These are phyloP conservation scores for Grus americana DNA, from an alignment of 2,113 vertebrate genomes.

Conservation along the genomic window DNA sequence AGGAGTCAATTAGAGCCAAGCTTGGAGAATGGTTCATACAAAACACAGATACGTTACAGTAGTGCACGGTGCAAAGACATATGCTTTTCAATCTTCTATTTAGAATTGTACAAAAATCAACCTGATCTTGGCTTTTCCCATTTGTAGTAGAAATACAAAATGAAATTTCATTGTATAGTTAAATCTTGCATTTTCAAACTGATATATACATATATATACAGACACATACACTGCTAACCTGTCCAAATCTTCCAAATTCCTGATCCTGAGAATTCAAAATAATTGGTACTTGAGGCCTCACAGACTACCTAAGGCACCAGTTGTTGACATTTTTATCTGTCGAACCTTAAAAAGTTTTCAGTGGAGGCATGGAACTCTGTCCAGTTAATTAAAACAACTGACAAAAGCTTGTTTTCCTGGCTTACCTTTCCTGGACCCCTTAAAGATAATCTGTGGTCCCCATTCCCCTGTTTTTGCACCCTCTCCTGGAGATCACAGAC, in stretches of 20 bases:
- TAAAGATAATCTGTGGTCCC: background rate
- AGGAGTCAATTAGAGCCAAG: background rate
- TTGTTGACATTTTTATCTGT: background rate
- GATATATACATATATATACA: no score
- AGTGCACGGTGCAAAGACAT: background rate
- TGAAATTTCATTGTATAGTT: background rate
- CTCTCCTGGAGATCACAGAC: background rate
- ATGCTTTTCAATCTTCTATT: background rate
- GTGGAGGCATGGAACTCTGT: background rate
- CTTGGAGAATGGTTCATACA: background rate
- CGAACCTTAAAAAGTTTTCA: background rate
- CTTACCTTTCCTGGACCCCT: background rate
- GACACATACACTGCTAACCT: background rate
- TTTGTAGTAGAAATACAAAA: background rate
- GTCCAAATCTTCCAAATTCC: background rate
- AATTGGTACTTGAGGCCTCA: background rate
- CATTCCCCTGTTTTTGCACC: background rate
- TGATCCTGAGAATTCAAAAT: background rate
- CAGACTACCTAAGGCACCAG: background rate
- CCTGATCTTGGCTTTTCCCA: background rate
- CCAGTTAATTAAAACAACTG: background rate
- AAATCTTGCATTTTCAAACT: background rate
- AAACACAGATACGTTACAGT: background rate
- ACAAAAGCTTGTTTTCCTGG: background rate
- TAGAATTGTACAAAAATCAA: background rate